Evolutionary conservation across 2,797 vertebrate species (phyloP).

Genomic region (Kryptolebias ocellatus): DNA sequence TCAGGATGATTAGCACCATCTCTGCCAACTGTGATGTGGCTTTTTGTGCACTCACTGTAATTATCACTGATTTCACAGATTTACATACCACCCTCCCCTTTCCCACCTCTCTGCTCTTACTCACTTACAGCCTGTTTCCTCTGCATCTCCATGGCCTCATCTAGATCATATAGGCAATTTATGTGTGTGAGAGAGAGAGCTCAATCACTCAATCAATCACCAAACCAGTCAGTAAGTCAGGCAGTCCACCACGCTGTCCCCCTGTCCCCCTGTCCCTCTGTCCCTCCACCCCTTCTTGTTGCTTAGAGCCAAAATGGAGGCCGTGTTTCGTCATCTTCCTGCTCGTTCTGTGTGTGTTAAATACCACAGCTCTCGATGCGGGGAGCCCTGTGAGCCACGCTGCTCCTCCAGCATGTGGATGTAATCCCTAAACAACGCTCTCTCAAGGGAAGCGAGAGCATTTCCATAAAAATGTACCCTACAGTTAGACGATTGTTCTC

Average conservation of each 20-base stretch:
- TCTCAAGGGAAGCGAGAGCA: slow-evolving; percentile 80
- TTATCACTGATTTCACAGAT: slow-evolving; percentile 84
- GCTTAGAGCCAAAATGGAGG: slow-evolving; percentile 76
- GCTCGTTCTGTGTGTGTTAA: slow-evolving; percentile 70
- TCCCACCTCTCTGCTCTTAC: slow-evolving; percentile 74
- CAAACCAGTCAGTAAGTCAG: slow-evolving; percentile 22
- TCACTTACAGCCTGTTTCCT: slow-evolving; percentile 73
- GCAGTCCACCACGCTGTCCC: slow-evolving; percentile 6
- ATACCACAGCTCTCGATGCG: slow-evolving; percentile 71
- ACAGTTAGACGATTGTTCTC: slow-evolving; percentile 84
- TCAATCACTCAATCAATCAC: slow-evolving; percentile 48
- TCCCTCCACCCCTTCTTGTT: not conserved
- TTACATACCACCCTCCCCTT: slow-evolving; percentile 75
- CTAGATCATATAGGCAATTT: slow-evolving; percentile 22
- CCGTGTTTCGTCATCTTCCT: slow-evolving; percentile 62
- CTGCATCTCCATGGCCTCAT: slow-evolving; percentile 21
- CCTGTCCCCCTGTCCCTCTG: not conserved
- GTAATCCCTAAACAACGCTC: slow-evolving; percentile 84
- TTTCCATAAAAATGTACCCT: slow-evolving; percentile 85
- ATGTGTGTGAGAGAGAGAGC: slow-evolving; percentile 12
- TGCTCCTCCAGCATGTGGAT: slow-evolving; percentile 70
- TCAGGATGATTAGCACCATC: slow-evolving; percentile 81
- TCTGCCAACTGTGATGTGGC: slow-evolving; percentile 83
- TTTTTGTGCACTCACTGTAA: slow-evolving; percentile 82
- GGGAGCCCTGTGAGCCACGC: slow-evolving; percentile 76